Conservation (phyloP, 2,797 vertebrate species). For the Hozukius guyotensis region DNA sequence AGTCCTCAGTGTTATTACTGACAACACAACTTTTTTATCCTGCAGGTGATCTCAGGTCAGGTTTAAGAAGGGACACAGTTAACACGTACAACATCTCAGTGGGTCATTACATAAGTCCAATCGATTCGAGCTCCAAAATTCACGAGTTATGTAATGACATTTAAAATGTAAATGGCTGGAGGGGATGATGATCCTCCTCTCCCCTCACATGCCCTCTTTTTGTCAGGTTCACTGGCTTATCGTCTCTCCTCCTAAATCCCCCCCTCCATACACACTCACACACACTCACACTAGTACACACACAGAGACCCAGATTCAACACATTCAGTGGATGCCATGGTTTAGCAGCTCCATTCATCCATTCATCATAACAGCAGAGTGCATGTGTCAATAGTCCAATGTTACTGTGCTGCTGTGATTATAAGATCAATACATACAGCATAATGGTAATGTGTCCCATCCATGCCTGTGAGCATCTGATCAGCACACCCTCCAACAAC, state of each 20-base stretch:
- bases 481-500: background rate
- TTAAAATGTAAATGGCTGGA: constrained; percentile 19
- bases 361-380: constrained; percentile 28
- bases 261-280: background rate
- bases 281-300: background rate
- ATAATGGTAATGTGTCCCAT: constrained; percentile 4
- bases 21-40: background rate
- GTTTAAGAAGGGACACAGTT: background rate
- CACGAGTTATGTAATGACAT: constrained; percentile 35
- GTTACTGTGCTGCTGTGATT: constrained; percentile 26
- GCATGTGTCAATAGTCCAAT: constrained; percentile 26
- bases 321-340: background rate
- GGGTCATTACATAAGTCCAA: constrained; percentile 19
- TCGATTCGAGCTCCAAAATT: constrained; percentile 13
- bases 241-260: background rate
- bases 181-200: constrained; percentile 14
- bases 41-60: constrained; percentile 1
- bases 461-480: background rate
- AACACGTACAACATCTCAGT: background rate
- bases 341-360: background rate
- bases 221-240: background rate
- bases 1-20: background rate
- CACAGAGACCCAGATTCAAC: background rate
- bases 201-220: constrained; percentile 11
- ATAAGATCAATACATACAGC: constrained; percentile 40